Conservation (phyloP, 2,888 invertebrate species). For the Boloria selene region DNA sequence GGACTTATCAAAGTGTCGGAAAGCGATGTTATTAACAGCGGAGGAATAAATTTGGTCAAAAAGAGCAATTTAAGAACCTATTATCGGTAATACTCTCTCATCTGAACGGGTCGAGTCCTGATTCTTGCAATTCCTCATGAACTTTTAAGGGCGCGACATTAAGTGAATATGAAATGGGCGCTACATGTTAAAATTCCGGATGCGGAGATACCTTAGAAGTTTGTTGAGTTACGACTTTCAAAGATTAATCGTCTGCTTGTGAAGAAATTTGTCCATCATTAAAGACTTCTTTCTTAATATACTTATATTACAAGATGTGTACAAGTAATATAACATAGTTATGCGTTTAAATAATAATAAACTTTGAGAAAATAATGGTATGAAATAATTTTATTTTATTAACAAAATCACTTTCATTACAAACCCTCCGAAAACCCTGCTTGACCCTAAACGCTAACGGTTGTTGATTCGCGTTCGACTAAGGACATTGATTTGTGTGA, state of each 20-base stretch:
- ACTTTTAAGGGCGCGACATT: constrained; percentile 4
- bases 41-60: constrained; percentile 8
- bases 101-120: constrained; percentile 1
- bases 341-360: no score
- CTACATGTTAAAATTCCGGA: neutral
- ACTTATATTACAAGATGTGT: no score
- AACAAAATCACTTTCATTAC: no score
- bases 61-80: constrained; percentile 14
- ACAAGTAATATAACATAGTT: no score
- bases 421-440: no score
- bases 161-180: constrained; percentile 16
- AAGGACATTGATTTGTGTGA: no score
- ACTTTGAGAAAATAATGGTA: no score
- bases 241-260: constrained; percentile 13
- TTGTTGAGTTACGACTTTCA: constrained; percentile 11
- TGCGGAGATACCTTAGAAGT: constrained; percentile 5
- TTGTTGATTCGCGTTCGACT: no score
- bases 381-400: no score
- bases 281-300: no score
- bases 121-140: constrained; percentile 3
- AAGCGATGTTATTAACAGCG: neutral
- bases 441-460: no score
- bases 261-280: no score
- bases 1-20: neutral
- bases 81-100: constrained; percentile 3